Evolutionary conservation across 2,113 vertebrate species (phyloP).

Genomic region (Chitala chitala): DNA sequence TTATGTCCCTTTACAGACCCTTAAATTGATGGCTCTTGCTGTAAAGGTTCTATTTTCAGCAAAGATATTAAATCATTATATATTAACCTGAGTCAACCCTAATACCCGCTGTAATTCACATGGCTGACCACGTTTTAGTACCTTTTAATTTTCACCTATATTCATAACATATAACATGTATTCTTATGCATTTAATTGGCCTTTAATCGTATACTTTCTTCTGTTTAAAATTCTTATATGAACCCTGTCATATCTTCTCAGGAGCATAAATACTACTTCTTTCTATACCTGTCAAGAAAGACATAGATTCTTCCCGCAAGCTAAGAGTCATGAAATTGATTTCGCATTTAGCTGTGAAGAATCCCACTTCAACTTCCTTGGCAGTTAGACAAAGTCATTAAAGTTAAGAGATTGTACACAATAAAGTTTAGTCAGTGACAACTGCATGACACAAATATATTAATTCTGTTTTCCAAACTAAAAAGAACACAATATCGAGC

Average conservation of each 20-base stretch:
- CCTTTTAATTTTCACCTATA: too few relatives aligned
- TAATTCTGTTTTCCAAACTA: neutral
- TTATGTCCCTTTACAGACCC: too few relatives aligned
- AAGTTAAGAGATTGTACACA: neutral
- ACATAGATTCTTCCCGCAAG: constrained; percentile 13
- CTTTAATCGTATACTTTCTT: neutral
- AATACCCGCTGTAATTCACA: too few relatives aligned
- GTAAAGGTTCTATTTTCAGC: too few relatives aligned
- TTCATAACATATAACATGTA: neutral
- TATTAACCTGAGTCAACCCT: too few relatives aligned
- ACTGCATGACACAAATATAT: neutral
- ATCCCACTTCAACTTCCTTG: neutral
- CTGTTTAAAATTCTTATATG: neutral
- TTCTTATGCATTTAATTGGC: neutral
- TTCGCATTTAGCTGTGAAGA: constrained; percentile 4
- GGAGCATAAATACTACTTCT: constrained; percentile 2
- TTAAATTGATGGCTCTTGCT: too few relatives aligned
- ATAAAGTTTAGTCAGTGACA: neutral
- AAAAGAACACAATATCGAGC: neutral
- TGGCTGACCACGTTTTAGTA: too few relatives aligned
- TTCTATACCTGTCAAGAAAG: neutral
- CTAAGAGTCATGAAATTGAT: constrained; percentile 9
- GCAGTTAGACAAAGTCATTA: neutral
- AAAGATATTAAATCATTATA: too few relatives aligned
- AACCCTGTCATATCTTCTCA: neutral